Evolutionary conservation across 2,888 invertebrate species (phyloP), one percentile per base, ranked within the genome.

Genomic region (Himalopsyche tibetana): DNA sequence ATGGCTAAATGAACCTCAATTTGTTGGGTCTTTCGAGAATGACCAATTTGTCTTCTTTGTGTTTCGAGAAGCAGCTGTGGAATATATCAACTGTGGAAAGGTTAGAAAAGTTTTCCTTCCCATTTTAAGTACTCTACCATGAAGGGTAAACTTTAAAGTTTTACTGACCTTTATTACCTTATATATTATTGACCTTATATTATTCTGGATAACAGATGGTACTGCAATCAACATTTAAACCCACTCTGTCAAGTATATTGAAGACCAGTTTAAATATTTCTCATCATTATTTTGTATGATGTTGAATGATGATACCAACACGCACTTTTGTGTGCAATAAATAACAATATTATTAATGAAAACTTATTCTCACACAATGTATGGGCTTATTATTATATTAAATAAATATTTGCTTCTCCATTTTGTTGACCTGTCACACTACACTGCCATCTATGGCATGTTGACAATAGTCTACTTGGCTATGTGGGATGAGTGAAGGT

Each of bases 81-180:
- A 99, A 91, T 97, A 96, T 91, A 97, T 98, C 91, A 98, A 97
- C 91, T 98, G 98, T 91, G 98, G 98, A 89, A 98, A 98, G 95
- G 98, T 97, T 92, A 91, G 89, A 63, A 63, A 5, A n/a, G 6
- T 19, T 11, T 63, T 51, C 51, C 51, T 51, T 8, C 51, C 12
- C 4, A 15, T 51, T 51, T 51, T 51, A 5, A 28, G 3, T 51
- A 15, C 15, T 4, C 51, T 8, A 15, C 3, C 0, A 51, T 51
- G 15, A 42, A 42, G 8, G 42, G 5, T 42, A 8, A 42, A 42
- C 42, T 42, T 6, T 6, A 42, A 42, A 42, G 0, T 8, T 42
- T 42, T 8, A 42, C 3, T 28, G 28, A 3, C 42, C 42, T 6
- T 56, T 19, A n/a, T 56, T 3, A 56, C 56, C 56, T 28, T 28